Base-by-base conservation (phyloP, 1,140 invertebrate species). In the Steinernema khuongi region DNA sequence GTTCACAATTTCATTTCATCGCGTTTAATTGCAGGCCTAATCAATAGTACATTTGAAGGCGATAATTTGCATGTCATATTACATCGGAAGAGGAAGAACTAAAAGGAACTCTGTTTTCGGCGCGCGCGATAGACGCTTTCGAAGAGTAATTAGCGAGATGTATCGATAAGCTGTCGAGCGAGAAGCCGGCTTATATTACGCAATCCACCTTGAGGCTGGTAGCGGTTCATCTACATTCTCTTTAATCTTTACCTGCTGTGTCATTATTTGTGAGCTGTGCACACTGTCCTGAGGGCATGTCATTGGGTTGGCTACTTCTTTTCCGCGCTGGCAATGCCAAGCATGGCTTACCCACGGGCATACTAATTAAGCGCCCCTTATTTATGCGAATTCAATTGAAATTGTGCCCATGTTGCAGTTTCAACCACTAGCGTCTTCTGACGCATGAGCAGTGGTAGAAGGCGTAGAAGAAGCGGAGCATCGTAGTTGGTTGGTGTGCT, bases 91-190 rank as follows among this genome's bases (percentile, higher is more conserved):
- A 41, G n/a, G 7, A 11, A 11, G 7, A 7, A 41, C 36, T 7
- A 7, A 41, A 41, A 41, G 36, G 7, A 7, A 41, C n/a, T n/a
- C n/a, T 41, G 36, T 41, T 41, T 41, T 11, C n/a, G 36, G n/a
- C 36, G 36, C 36, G 36, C 36, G 36, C 36, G 36, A 41, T 7
- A 41, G 36, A n/a, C 7, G 36, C 36, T 41, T n/a, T 41, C 7
- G 36, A 41, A 41, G 50, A 60, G 36, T 60, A 60, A 60, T 60
- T 60, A 60, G 50, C 26, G 50, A 60, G 26, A 60, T 60, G 50
- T 60, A 22, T 14, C 22, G 50, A 11, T 60, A 22, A 60, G 50
- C 50, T 60, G 11, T 22, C 26, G 11, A 14, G n/a, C n/a, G n/a
- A n/a, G n/a, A n/a, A n/a, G n/a, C n/a, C n/a, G n/a, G n/a, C n/a